Evolutionary conservation across 2,797 vertebrate genomes (phyloP).

Genomic region (Pygocentrus nattereri): DNA sequence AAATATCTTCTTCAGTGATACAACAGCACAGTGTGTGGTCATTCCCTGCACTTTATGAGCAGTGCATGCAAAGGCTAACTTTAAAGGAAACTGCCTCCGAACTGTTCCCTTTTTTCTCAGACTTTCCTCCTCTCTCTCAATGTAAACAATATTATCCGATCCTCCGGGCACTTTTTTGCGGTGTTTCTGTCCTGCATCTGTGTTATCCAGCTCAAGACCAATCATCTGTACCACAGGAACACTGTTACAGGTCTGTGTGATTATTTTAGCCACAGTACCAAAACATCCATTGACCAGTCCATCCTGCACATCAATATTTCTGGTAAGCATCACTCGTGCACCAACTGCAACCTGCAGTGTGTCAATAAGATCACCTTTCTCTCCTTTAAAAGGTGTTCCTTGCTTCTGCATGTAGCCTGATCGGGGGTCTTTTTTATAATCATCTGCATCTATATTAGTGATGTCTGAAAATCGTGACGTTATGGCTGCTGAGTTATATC

Average conservation of each 20-base stretch:
- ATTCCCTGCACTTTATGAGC: no score
- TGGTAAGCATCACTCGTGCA: conserved; percentile 38
- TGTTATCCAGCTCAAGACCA: background rate
- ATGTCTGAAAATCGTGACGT: conserved; percentile 14
- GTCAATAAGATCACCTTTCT: conserved; percentile 10
- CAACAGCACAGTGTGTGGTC: no score
- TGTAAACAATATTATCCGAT: no score
- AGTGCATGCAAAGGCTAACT: no score
- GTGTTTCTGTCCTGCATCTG: no score
- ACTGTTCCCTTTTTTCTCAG: no score
- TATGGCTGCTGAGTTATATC: background rate
- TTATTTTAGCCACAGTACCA: conserved; percentile 14
- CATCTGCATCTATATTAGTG: conserved; percentile 18
- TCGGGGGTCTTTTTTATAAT: no score
- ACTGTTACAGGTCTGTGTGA: background rate
- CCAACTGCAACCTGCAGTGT: conserved; percentile 12
- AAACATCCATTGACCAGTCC: conserved; percentile 27
- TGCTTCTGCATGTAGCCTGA: no score
- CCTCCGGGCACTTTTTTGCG: no score
- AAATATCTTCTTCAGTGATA: no score
- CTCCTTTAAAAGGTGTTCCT: background rate
- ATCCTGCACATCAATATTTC: conserved; percentile 31
- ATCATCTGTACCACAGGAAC: conserved; percentile 3
- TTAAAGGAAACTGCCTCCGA: no score
- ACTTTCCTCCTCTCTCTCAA: no score